Base-by-base conservation (phyloP, 2,888 invertebrate genomes). In the Agonum fuliginosum region DNA sequence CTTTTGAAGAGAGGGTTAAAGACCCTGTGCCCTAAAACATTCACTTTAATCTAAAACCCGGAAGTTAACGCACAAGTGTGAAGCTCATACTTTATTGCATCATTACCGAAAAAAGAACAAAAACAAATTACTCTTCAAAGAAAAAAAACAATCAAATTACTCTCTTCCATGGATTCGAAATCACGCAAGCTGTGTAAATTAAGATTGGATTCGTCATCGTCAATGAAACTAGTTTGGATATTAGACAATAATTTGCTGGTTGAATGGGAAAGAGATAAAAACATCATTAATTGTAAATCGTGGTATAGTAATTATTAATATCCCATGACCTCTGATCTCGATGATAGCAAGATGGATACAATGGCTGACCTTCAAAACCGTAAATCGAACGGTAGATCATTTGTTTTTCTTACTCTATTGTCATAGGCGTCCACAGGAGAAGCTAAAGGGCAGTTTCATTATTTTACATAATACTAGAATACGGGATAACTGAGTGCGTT, bases 301-400 rank as follows among this genome's bases (percentile, higher is more conserved):
- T 22, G 67, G 30, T 37, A 43, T 20, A 54, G 48, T 72, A 58
- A 72, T 72, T 72, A 72, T 51, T 30, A 27, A 37, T 20, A 20
- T 72, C 22, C 72, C 72, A 72, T 72, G 72, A 72, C 72, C 72
- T 58, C 58, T 72, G 72, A 72, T 72, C 72, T 24, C 46, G 20
- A 71, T 67, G 41, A 51, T 71, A 51, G 70, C 41, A 17, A 51
- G 71, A 70, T 24, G 43, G 8, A 19, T 51, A 71, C 71, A 70
- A 70, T 70, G 17, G 12, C 3, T 34, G 51, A 51, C 71, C 71
- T 71, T 71, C 46, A 24, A 8, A 34, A 62, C 17, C 30, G 58
- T 62, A 62, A 62, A 27, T 6, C 19, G 19, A 62, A 62, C 58
- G 58, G 58, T 62, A 62, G 34, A 62, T 62, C 58, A 62, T 62